These are phyloP conservation scores for Cremastobaeus sp. DNA, from an alignment of 2,888 invertebrate species.

Conservation along the genomic window DNA sequence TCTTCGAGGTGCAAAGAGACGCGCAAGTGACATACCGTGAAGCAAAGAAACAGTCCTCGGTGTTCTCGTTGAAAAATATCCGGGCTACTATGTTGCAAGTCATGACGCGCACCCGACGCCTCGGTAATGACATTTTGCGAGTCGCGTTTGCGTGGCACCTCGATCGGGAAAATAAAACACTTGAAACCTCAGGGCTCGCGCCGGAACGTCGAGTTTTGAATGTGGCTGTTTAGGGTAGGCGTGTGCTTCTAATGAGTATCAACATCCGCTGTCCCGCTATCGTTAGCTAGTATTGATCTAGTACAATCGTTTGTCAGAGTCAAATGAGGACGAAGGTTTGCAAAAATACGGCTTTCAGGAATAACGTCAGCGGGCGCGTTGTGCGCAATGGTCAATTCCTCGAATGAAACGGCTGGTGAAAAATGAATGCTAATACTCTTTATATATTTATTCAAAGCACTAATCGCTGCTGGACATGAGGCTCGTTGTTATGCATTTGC, in stretches of 20 bases:
- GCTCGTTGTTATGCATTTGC: slow-evolving; percentile 2
- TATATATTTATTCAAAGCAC: slow-evolving; percentile 1
- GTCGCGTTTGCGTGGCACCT: slow-evolving; percentile 24
- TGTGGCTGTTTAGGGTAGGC: slow-evolving; percentile 1
- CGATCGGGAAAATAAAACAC: slow-evolving; percentile 12
- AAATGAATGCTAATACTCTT: not conserved
- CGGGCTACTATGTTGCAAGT: too few species aligned
- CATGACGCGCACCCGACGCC: too few species aligned
- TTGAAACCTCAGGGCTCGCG: too few species aligned
- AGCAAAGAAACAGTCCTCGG: slow-evolving; percentile 14
- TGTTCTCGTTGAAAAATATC: slow-evolving; percentile 21
- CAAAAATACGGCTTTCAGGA: too few species aligned
- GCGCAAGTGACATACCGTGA: slow-evolving; percentile 33
- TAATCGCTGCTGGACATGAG: slow-evolving; percentile 6
- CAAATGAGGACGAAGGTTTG: too few species aligned
- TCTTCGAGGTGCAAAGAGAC: slow-evolving; percentile 50
- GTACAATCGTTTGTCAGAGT: too few species aligned
- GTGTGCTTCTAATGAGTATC: not conserved
- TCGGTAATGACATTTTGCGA: slow-evolving; percentile 8
- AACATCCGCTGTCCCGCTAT: not conserved
- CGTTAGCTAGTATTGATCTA: too few species aligned
- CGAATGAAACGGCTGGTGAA: not conserved
- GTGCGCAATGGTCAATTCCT: slow-evolving; percentile 14
- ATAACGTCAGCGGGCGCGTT: too few species aligned
- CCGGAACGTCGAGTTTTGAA: too few species aligned